phyloP scores from a whole-genome alignment of 37 sponge, comb jelly and placozoan genomes.

The Mnemiopsis leidyi region DNA sequence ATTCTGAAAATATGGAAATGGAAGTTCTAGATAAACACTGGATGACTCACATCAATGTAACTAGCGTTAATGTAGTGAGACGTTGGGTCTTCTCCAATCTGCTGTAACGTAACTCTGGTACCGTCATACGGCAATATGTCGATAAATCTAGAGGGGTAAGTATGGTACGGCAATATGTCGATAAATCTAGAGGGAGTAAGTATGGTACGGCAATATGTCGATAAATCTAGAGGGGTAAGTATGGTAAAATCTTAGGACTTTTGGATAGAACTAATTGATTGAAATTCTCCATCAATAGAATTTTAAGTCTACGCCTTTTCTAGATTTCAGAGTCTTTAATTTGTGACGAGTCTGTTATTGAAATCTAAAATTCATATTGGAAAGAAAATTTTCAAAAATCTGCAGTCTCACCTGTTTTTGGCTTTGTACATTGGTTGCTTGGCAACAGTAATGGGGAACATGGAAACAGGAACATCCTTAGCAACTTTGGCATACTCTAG shows the following conservation, averaged over 20 bases:
- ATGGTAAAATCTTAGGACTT: too few relatives aligned
- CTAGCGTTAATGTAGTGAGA: slow-evolving; percentile 58
- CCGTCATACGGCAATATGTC: slow-evolving; percentile 53
- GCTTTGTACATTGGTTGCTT: neutral
- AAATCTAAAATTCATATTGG: too few relatives aligned
- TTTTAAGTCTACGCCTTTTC: neutral
- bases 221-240: neutral
- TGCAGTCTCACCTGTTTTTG: slow-evolving; percentile 57
- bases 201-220: slow-evolving; percentile 51
- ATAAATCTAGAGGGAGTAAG: neutral
- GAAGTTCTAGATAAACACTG: neutral
- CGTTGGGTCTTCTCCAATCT: slow-evolving; percentile 17
- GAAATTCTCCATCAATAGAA: too few relatives aligned
- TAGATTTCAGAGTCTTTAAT: too few relatives aligned
- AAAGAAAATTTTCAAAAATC: too few relatives aligned
- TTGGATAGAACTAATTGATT: too few relatives aligned
- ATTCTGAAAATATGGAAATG: neutral
- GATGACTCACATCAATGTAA: neutral
- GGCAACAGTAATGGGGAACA: slow-evolving; percentile 1
- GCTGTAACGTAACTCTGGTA: slow-evolving; percentile 17
- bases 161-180: slow-evolving; percentile 42
- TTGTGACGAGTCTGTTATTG: too few relatives aligned
- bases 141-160: neutral
- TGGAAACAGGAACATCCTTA: neutral
- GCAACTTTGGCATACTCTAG: neutral